These are phyloP conservation scores for Seira sanloemensis DNA, from an alignment of 2,888 invertebrate genomes.

Conservation along the genomic window DNA sequence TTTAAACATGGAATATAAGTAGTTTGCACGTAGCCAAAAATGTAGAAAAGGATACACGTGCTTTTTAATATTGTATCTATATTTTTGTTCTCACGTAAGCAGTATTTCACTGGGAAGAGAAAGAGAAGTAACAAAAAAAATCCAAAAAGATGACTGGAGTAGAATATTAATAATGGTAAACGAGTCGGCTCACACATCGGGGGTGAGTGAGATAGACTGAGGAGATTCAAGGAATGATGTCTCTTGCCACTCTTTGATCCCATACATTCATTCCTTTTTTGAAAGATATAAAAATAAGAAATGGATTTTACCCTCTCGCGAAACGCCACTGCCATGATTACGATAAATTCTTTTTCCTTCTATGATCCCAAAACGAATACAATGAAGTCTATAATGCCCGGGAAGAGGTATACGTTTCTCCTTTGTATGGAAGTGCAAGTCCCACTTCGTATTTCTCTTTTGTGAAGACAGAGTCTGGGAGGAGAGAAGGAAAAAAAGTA, in stretches of 20 bases:
- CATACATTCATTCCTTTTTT: background rate
- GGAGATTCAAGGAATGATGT: conserved; percentile 44
- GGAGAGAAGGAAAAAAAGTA: background rate
- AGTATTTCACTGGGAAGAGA: conserved; percentile 10
- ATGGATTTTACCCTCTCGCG: conserved; percentile 28
- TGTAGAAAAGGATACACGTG: conserved; percentile 36
- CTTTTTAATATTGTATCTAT: conserved; percentile 44
- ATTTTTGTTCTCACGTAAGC: conserved; percentile 21
- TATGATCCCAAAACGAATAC: conserved; percentile 45
- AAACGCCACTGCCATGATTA: conserved; percentile 43
- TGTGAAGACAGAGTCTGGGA: background rate
- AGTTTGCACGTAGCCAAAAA: background rate
- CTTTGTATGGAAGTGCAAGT: background rate
- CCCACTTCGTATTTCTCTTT: background rate
- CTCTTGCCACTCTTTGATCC: conserved; percentile 38
- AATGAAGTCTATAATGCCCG: conserved; percentile 34
- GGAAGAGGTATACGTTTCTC: background rate
- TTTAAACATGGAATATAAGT: conserved; percentile 45
- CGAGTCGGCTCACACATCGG: conserved; percentile 20
- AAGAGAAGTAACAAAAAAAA: conserved; percentile 53
- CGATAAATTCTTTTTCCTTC: conserved; percentile 34
- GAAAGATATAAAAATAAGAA: background rate
- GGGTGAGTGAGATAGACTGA: conserved; percentile 20
- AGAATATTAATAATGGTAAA: conserved; percentile 62
- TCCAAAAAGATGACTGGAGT: conserved; percentile 58